phyloP scores from a whole-genome alignment of 53 echinoderm and acorn worm genomes.

The Pentamera pediparva region DNA sequence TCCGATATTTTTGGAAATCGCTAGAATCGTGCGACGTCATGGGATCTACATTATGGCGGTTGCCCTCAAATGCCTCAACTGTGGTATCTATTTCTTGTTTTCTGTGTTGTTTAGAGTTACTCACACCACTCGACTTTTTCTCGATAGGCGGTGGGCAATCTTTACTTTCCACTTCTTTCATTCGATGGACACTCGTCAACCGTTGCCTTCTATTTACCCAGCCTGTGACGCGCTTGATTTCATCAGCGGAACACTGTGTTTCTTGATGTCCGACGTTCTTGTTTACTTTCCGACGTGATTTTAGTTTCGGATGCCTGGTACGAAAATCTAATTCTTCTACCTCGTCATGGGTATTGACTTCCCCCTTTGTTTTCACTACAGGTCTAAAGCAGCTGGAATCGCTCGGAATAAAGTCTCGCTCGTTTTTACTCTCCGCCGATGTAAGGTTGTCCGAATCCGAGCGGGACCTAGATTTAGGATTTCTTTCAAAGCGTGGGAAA shows the following conservation, averaged over 20 bases:
- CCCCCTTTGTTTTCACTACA: background rate
- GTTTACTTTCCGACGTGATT: conserved; percentile 32
- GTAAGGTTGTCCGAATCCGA: conserved; percentile 6
- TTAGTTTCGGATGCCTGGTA: conserved; percentile 13
- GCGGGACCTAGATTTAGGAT: background rate
- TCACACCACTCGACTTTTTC: background rate
- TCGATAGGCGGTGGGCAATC: background rate
- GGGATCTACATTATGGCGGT: background rate
- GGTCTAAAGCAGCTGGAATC: conserved; percentile 17
- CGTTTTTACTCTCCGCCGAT: background rate
- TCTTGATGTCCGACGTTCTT: conserved; percentile 21
- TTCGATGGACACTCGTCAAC: conserved; percentile 33
- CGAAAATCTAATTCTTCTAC: no score
- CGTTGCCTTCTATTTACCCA: conserved; percentile 65
- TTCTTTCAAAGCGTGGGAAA: background rate
- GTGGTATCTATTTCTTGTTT: background rate
- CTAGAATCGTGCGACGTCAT: background rate
- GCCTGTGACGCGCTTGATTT: conserved; percentile 79
- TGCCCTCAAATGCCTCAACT: background rate
- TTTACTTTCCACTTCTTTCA: conserved; percentile 28
- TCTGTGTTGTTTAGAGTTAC: background rate
- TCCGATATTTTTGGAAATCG: background rate
- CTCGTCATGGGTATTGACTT: background rate
- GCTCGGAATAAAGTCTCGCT: background rate
- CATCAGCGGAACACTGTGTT: conserved; percentile 88